phyloP scores from a whole-genome alignment of 2,888 invertebrate genomes.

The Euplexia lucipara region DNA sequence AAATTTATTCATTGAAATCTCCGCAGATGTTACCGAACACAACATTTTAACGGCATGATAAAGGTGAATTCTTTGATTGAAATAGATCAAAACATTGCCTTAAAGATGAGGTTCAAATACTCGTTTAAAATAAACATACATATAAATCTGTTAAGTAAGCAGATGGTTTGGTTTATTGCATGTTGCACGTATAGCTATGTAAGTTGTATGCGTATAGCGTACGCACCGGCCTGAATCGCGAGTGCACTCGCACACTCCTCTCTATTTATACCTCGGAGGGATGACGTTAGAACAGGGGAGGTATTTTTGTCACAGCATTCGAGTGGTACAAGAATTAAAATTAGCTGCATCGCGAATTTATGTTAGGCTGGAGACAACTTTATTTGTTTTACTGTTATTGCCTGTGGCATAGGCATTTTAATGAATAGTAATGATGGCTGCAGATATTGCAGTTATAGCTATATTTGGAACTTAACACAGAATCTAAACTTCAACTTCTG shows the following conservation, averaged over 20 bases:
- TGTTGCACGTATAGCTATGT: constrained; percentile 64
- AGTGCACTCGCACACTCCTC: constrained; percentile 69
- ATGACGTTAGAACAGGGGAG: constrained; percentile 74
- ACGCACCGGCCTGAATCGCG: constrained; percentile 81
- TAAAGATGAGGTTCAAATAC: constrained; percentile 55
- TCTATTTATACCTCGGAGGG: constrained; percentile 81
- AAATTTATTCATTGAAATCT: constrained; percentile 26
- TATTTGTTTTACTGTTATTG: constrained; percentile 24
- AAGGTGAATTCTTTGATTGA: constrained; percentile 43
- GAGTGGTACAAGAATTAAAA: constrained; percentile 50
- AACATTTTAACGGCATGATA: constrained; percentile 6
- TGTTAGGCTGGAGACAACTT: constrained; percentile 22
- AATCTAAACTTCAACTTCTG: background rate
- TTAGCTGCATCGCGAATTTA: constrained; percentile 52
- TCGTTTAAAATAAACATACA: constrained; percentile 48
- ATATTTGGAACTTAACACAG: background rate
- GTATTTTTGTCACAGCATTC: constrained; percentile 74
- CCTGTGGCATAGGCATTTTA: constrained; percentile 5
- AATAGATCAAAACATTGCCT: constrained; percentile 45
- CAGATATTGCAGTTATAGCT: background rate
- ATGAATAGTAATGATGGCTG: constrained; percentile 15
- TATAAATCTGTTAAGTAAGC: constrained; percentile 61
- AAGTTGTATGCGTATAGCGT: constrained; percentile 65
- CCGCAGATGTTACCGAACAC: constrained; percentile 23
- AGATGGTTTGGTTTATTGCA: constrained; percentile 58